phyloP scores from a whole-genome alignment of 92 coral and sea anemone species.

The Epizoanthus rinbou region DNA sequence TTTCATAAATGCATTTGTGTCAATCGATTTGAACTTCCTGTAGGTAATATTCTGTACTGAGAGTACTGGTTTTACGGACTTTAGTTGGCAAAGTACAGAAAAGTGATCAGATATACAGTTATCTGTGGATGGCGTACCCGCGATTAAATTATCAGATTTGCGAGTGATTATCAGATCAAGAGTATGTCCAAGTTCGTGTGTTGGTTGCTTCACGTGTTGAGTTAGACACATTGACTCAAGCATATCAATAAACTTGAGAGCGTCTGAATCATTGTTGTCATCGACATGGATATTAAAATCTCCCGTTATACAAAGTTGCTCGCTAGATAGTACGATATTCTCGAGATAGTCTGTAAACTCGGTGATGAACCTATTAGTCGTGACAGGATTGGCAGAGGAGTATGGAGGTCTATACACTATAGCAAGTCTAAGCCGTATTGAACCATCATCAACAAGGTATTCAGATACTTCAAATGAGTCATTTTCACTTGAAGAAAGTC shows the following conservation, averaged over 20 bases:
- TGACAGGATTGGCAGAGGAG: constrained; percentile 53
- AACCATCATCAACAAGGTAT: constrained; percentile 31
- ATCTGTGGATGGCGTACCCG: constrained; percentile 39
- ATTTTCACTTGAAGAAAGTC: constrained; percentile 21
- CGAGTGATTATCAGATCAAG: constrained; percentile 52
- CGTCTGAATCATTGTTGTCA: constrained; percentile 36
- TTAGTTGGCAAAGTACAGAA: constrained; percentile 38
- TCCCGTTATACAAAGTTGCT: constrained; percentile 41
- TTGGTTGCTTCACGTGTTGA: constrained; percentile 54
- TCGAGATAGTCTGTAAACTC: constrained; percentile 55
- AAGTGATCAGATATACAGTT: constrained; percentile 36
- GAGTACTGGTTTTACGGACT: constrained; percentile 43
- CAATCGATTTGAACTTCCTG: constrained; percentile 20
- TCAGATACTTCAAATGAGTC: constrained; percentile 64
- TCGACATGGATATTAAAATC: constrained; percentile 49
- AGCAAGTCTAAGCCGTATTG: constrained; percentile 38
- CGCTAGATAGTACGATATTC: constrained; percentile 46
- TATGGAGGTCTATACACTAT: constrained; percentile 53
- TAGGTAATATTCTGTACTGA: constrained; percentile 5
- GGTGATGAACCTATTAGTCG: constrained; percentile 38
- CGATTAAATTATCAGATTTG: constrained; percentile 24
- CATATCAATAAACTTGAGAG: constrained; percentile 45
- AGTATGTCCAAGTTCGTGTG: constrained; percentile 49
- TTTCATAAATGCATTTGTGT: constrained; percentile 23
- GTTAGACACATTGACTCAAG: constrained; percentile 38